A percentile compares a stretch with the other conserved stretches of the same genome.
These are phyloP conservation scores for Teleopsis dalmanni DNA, from an alignment of 1,140 invertebrate species.

Conservation along the genomic window DNA sequence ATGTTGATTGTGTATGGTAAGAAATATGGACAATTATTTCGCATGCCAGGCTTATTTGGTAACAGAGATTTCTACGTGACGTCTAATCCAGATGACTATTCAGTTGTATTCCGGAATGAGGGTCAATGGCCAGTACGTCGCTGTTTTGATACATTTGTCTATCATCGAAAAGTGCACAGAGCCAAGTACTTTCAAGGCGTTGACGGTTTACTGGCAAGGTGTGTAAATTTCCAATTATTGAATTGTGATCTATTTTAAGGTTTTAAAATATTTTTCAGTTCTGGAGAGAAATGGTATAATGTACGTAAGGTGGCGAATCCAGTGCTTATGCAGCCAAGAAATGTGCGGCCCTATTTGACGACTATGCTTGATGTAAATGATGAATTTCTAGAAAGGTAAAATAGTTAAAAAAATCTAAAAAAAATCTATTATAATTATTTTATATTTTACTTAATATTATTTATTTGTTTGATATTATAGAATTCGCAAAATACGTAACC, in stretches of 20 bases:
- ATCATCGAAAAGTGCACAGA: constrained; percentile 26
- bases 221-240: not conserved
- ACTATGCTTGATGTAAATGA: constrained; percentile 30
- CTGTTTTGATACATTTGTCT: constrained; percentile 23
- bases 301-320: constrained; percentile 33
- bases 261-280: constrained; percentile 19
- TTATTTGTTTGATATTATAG: constrained; percentile 26
- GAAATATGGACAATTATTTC: not conserved
- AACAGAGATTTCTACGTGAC: constrained; percentile 27
- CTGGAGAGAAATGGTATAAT: constrained; percentile 28
- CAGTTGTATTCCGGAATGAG: constrained; percentile 28
- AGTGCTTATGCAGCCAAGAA: constrained; percentile 31
- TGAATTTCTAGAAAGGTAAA: constrained; percentile 47
- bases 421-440: not conserved
- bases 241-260: not conserved
- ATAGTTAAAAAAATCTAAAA: constrained; percentile 50
- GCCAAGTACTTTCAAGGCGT: constrained; percentile 26
- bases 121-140: constrained; percentile 31
- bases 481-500: constrained; percentile 49
- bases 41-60: constrained; percentile 22
- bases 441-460: no score
- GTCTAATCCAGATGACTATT: constrained; percentile 33
- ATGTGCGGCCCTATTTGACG: constrained; percentile 29
- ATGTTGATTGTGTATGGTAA: not conserved
- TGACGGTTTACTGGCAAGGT: constrained; percentile 28